Evolutionary conservation across 2,113 vertebrate species (phyloP).

Genomic region (Rhodinocichla rosea): DNA sequence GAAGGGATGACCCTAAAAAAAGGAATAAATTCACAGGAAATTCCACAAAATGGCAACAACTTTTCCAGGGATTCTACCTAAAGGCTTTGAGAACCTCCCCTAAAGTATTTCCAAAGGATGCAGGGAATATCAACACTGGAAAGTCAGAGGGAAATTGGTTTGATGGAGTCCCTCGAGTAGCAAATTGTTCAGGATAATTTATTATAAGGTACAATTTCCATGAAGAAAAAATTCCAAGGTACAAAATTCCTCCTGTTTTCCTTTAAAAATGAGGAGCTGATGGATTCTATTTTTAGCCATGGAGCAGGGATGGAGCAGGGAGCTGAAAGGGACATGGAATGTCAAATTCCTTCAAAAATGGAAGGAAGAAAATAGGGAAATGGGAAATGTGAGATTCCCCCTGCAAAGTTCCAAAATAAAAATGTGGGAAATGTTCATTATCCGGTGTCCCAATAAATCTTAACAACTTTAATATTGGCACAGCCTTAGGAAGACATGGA

Average conservation of each 20-base stretch:
- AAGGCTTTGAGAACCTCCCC: fast-evolving
- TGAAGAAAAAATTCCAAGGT: not conserved
- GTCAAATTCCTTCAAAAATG: not conserved
- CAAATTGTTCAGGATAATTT: not conserved
- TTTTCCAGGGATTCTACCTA: not conserved
- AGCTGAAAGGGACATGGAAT: not conserved
- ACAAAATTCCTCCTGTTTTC: conserved; percentile 13
- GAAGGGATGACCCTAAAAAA: not conserved
- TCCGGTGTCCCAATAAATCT: fast-evolving
- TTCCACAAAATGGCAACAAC: fast-evolving
- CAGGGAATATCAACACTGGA: fast-evolving
- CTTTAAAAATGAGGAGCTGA: not conserved
- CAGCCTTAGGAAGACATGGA: fast-evolving
- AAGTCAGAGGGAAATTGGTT: not conserved
- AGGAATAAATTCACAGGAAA: not conserved
- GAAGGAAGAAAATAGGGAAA: not conserved
- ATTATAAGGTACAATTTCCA: not conserved
- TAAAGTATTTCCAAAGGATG: not conserved
- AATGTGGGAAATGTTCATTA: not conserved
- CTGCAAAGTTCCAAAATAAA: not conserved
- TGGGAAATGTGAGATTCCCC: not conserved
- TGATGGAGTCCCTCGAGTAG: fast-evolving
- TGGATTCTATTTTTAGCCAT: conserved; percentile 10
- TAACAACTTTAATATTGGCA: no score
- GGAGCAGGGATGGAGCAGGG: not conserved